Evolutionary conservation across 2,113 vertebrate genomes (phyloP).

Genomic region (crab-eating macaque (Macaca fascicularis)): T2T-MFA8v1.1 NC_088381.1:172326001-172326500

Average conservation of each 20-base stretch:
- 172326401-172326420: neutral
- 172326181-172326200: neutral
- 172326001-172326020: neutral
- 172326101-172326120: neutral
- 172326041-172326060: fast-evolving
- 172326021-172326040: neutral
- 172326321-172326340: neutral
- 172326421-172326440: neutral
- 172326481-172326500: neutral
- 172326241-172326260: neutral
- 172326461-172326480: fast-evolving
- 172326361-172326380: neutral
- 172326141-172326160: fast-evolving
- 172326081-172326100: neutral
- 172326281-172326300: no score
- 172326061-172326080: neutral
- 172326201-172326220: neutral
- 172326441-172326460: fast-evolving
- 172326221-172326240: neutral
- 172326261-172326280: neutral
- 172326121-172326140: neutral
- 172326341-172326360: neutral
- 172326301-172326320: no score
- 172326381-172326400: neutral
- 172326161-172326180: neutral